These are phyloP conservation scores for Rotaria sp. DNA, from an alignment of 2,888 invertebrate genomes.

Conservation along the genomic window DNA sequence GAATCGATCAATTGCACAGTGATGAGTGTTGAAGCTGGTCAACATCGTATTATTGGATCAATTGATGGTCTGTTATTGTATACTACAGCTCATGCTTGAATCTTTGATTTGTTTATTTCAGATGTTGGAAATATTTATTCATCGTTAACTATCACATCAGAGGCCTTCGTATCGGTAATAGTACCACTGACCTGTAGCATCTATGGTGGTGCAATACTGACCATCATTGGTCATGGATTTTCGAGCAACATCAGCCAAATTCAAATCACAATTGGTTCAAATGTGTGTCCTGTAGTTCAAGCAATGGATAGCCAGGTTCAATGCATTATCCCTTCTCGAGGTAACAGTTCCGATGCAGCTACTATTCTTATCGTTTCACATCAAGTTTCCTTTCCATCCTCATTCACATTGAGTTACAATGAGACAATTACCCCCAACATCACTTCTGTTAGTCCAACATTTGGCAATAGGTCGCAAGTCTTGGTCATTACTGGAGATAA, in stretches of 20 bases:
- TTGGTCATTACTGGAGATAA: no score
- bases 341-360: neutral
- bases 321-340: constrained; percentile 29
- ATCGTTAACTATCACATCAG: neutral
- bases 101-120: neutral
- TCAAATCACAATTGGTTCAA: constrained; percentile 25
- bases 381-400: neutral
- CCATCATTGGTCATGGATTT: constrained; percentile 37
- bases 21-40: neutral
- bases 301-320: neutral
- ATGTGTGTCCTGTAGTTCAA: neutral
- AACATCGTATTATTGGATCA: neutral
- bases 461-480: no score
- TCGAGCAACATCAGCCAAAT: neutral
- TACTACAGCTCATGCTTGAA: neutral
- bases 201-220: constrained; percentile 31
- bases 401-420: neutral
- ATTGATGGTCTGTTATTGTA: neutral
- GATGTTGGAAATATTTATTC: neutral
- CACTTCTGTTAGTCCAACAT: no score
- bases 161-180: neutral
- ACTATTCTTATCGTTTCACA: neutral
- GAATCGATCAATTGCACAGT: neutral
- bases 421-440: no score
- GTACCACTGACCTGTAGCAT: neutral